Base-by-base conservation (phyloP, 2,797 vertebrate genomes). In the Rhyacichthys aspro region DNA sequence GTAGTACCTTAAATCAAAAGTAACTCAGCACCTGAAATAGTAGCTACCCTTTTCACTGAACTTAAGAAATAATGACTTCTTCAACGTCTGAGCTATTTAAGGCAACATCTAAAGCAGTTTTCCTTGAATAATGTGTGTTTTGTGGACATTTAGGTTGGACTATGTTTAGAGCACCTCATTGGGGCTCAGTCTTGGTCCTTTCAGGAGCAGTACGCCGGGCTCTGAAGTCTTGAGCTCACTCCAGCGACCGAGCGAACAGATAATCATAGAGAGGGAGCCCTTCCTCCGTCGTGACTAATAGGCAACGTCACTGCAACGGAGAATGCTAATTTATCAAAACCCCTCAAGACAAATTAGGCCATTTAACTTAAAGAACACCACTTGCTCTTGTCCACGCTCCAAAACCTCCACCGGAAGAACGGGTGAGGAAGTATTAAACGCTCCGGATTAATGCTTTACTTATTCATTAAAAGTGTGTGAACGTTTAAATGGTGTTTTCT, bases 401-500 rank as follows among this genome's bases (percentile, higher is more conserved):
- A 50, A 59, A 81, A 59, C 67, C 63, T 67, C 62, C 49, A 38
- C 36, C 49, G 38, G 49, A 75, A 62, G 32, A 42, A 49, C 15
- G 53, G 19, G 43, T 28, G 42, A 50, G 59, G 53, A 55, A 66
- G 18, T n/a, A 14, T 14, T 54, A 78, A 70, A 71, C 49, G 19
- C 33, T 55, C 63, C 12, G n/a, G 37, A 70, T 82, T 78, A 76
- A 76, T 79, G 67, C 75, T 78, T 75, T 71, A 42, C 53, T 55
- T 67, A 69, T 84, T 74, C 59, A 68, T 65, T 67, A 28, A 41
- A 68, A 45, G 43, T 28, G 37, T 67, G 63, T 81, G 53, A 78
- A 85, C 83, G 80, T 88, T 79, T 74, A 74, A 85, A 74, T 80
- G 4, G n/a, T 71, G 58, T 57, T 82, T 81, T 76, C 70, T 84